A percentile compares a stretch with the other conserved stretches of the same genome.
Conservation (phyloP, 1,140 invertebrate species). For the Pogonomyrmex barbatus region DNA sequence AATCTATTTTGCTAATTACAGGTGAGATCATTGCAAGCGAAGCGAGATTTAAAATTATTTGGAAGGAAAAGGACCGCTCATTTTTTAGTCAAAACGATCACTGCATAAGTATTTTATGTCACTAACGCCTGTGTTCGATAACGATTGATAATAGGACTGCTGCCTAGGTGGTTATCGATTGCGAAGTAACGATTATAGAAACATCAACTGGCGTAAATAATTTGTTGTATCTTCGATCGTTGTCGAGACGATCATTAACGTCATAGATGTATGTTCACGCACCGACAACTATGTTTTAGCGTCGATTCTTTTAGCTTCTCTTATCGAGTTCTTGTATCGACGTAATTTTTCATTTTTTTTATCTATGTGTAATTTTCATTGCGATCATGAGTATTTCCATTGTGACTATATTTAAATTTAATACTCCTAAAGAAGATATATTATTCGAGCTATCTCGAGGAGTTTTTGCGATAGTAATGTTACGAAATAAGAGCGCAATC, state of each 20-base stretch:
- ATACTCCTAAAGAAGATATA: background rate
- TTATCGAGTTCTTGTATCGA: background rate
- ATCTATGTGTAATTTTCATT: background rate
- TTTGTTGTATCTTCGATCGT: background rate
- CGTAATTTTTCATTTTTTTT: background rate
- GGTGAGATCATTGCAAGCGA: background rate
- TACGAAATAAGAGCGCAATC: slow-evolving; percentile 1
- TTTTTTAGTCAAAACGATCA: background rate
- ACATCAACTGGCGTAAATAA: background rate
- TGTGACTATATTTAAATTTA: background rate
- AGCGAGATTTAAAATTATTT: too few species aligned
- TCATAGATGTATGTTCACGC: background rate
- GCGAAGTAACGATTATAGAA: background rate
- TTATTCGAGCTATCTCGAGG: background rate
- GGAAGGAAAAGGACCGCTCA: background rate
- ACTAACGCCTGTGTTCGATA: background rate
- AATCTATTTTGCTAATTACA: background rate
- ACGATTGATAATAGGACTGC: background rate
- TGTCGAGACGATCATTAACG: background rate
- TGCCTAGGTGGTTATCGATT: slow-evolving; percentile 3
- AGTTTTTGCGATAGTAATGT: background rate
- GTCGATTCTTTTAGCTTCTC: background rate
- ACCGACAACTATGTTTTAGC: background rate
- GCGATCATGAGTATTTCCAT: background rate
- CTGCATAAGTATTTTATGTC: background rate